These are phyloP conservation scores for Notospermus geniculatus DNA, from an alignment of 1,140 invertebrate species.

Conservation along the genomic window DNA sequence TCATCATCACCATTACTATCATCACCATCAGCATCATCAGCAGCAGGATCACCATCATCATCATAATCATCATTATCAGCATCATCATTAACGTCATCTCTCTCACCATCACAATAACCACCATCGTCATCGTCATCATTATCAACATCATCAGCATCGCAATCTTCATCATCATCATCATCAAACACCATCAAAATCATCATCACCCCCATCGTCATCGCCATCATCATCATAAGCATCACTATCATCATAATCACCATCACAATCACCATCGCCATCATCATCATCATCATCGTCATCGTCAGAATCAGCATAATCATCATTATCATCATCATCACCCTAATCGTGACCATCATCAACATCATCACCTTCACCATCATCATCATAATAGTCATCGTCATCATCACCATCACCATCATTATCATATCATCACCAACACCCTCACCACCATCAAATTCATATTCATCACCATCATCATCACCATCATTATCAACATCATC, in stretches of 20 bases:
- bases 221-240: too few species aligned
- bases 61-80: too few species aligned
- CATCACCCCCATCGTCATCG: constrained; percentile 1
- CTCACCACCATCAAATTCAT: constrained; percentile 9
- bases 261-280: background rate
- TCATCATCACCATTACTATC: constrained; percentile 7
- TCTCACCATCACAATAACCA: background rate
- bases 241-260: too few species aligned
- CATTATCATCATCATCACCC: constrained; percentile 4
- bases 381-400: too few species aligned
- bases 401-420: too few species aligned
- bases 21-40: background rate
- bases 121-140: constrained; percentile 9
- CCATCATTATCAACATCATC: constrained; percentile 12
- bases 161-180: constrained; percentile 6
- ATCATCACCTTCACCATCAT: constrained; percentile 4
- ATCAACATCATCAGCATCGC: too few species aligned
- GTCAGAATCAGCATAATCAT: too few species aligned
- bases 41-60: too few species aligned
- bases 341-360: constrained; percentile 10
- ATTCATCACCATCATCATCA: constrained; percentile 6
- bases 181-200: background rate
- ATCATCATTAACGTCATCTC: too few species aligned
- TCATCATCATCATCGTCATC: constrained; percentile 11
- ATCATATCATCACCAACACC: background rate